Evolutionary conservation across 2,888 invertebrate species (phyloP).

Genomic region (Cheilosia scutellata): DNA sequence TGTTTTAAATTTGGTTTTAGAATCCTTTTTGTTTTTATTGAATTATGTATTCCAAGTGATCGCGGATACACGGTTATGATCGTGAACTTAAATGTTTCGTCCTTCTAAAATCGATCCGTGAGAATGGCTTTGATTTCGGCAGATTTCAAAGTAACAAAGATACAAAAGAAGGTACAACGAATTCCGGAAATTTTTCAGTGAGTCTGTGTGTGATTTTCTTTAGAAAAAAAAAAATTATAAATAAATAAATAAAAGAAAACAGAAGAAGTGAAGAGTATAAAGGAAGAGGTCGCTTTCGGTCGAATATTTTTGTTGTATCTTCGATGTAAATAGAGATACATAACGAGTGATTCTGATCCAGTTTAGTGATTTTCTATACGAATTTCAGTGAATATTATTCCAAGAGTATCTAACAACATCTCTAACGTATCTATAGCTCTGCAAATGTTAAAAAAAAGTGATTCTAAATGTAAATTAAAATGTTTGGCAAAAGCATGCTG

Average conservation of each 20-base stretch:
- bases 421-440: background rate
- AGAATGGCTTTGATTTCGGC: conserved; percentile 45
- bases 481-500: conserved; percentile 46
- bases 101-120: background rate
- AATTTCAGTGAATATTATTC: too few relatives aligned
- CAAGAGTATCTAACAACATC: too few relatives aligned
- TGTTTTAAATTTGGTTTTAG: conserved; percentile 15
- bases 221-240: conserved; percentile 15
- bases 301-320: conserved; percentile 18
- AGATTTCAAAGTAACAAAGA: conserved; percentile 42
- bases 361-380: too few relatives aligned
- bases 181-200: conserved; percentile 64
- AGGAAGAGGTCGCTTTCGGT: conserved; percentile 28
- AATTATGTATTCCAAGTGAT: background rate
- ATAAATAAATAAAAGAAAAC: conserved; percentile 23
- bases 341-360: conserved; percentile 4
- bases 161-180: conserved; percentile 40
- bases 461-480: conserved; percentile 54
- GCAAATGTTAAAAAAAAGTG: conserved; percentile 13
- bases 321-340: conserved; percentile 20
- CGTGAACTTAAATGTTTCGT: background rate
- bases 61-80: background rate
- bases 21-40: background rate
- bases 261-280: conserved; percentile 28
- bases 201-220: conserved; percentile 61